Evolutionary conservation across 1,140 invertebrate genomes (phyloP).

Genomic region (Phocides pigmalion): DNA sequence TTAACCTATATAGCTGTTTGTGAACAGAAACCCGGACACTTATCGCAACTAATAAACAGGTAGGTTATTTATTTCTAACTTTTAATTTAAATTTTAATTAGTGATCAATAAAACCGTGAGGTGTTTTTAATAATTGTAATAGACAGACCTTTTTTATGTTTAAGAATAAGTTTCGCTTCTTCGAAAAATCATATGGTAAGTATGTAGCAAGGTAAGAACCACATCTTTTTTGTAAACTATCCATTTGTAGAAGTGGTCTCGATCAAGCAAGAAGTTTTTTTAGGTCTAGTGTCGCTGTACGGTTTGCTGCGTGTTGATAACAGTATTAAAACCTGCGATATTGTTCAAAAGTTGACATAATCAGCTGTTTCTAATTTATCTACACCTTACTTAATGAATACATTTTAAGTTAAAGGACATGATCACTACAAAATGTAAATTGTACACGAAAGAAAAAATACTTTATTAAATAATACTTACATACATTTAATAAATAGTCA

Average conservation of each 20-base stretch:
- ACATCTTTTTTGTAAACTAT: neutral
- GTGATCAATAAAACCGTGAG: no score
- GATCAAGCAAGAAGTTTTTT: slow-evolving; percentile 14
- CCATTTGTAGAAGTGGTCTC: slow-evolving; percentile 10
- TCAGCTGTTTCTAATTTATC: no score
- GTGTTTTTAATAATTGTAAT: no score
- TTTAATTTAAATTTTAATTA: neutral
- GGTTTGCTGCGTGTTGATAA: no score
- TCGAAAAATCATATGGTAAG: slow-evolving; percentile 14
- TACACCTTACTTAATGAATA: no score
- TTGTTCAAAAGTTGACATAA: no score
- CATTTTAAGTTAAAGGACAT: no score
- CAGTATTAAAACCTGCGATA: no score
- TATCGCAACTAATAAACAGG: neutral
- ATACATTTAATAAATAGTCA: no score
- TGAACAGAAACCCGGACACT: neutral
- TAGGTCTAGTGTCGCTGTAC: neutral
- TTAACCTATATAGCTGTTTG: slow-evolving; percentile 19
- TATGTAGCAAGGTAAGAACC: neutral
- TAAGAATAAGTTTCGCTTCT: neutral
- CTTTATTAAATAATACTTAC: no score
- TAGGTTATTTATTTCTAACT: slow-evolving; percentile 1
- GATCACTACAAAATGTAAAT: no score
- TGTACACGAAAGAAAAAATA: no score
- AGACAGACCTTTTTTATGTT: neutral